Evolutionary conservation across 2,797 vertebrate species (phyloP).

Genomic region (Melanotaenia parkinsoni): DNA sequence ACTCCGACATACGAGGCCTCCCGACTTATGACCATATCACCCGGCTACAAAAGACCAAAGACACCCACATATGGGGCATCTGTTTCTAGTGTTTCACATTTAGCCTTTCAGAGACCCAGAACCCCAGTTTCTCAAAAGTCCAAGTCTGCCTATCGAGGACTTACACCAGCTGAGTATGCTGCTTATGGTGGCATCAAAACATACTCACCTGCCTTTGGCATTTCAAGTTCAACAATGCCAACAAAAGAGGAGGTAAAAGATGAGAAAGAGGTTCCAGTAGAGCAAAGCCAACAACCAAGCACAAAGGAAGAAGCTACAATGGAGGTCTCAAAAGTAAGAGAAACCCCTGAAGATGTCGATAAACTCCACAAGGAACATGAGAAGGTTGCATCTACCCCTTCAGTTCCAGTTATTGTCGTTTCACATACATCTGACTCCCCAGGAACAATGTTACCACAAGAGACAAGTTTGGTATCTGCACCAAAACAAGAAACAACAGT

Average conservation of each 20-base stretch:
- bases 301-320: constrained; percentile 15
- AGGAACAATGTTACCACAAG: constrained; percentile 38
- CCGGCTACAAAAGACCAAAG: constrained; percentile 73
- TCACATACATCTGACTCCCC: constrained; percentile 44
- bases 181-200: constrained; percentile 81
- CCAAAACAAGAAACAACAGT: constrained; percentile 44
- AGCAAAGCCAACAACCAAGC: constrained; percentile 29
- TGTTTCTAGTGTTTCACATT: constrained; percentile 44
- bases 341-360: constrained; percentile 31
- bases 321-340: constrained; percentile 47
- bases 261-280: constrained; percentile 34
- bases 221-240: constrained; percentile 44
- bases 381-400: constrained; percentile 23
- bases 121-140: constrained; percentile 70
- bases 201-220: constrained; percentile 73
- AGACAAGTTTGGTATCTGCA: constrained; percentile 25
- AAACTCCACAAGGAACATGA: constrained; percentile 6
- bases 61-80: constrained; percentile 64
- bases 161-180: constrained; percentile 82
- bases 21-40: constrained; percentile 61
- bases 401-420: constrained; percentile 62
- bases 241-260: constrained; percentile 54
- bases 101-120: constrained; percentile 76
- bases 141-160: constrained; percentile 78
- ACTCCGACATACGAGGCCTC: constrained; percentile 70